Base-by-base conservation (phyloP, 2,113 vertebrate species). In the Peromyscus maniculatus region DNA sequence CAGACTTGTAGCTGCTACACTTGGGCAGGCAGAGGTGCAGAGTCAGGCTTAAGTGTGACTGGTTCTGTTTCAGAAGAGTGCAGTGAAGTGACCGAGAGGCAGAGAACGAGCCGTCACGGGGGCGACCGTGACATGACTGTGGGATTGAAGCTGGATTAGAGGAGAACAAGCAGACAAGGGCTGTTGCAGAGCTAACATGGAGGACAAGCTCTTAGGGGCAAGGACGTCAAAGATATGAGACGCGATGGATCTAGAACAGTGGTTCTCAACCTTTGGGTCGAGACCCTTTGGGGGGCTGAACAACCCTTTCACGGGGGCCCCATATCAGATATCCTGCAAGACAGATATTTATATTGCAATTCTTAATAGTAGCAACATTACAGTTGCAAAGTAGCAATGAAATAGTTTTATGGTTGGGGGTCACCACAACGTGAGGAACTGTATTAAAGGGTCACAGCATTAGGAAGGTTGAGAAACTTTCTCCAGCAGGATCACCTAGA, bases 171-270 rank as follows among this genome's bases (percentile, higher is more conserved):
- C 39, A 21, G 33, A 57, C 4, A 69, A 79, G 67, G 2, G 52
- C 39, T 79, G 9, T 31, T 71, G 83, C 11, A 57, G 49, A 77
- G 43, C 36, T 92, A 43, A 77, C 33, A 13, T 28, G 7, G 87
- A 77, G 26, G 31, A 82, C 43, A 59, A 16, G 21, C 15, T 72
- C 75, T 78, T 57, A 36, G n/a, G 84, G 77, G 36, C 36, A 46
- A 96, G 39, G 31, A 22, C 7, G 10, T 74, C 33, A 93, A 67
- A 74, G 77, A 86, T 80, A 89, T 96, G 62, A 87, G 59, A 26
- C 79, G 15, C 8, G 52, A 39, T 26, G 36, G 36, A 9, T 83
- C 21, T n/a, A 57, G 79, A 82, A n/a, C 1, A 13, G 9, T 10
- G 6, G 78, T 82, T n/a, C 36, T 62, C 36, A 59, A 26, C 36